Percentiles rank a stretch among this genome's conserved stretches.
phyloP scores from a whole-genome alignment of 1,140 invertebrate species.

The Cotesia chilonis region DNA sequence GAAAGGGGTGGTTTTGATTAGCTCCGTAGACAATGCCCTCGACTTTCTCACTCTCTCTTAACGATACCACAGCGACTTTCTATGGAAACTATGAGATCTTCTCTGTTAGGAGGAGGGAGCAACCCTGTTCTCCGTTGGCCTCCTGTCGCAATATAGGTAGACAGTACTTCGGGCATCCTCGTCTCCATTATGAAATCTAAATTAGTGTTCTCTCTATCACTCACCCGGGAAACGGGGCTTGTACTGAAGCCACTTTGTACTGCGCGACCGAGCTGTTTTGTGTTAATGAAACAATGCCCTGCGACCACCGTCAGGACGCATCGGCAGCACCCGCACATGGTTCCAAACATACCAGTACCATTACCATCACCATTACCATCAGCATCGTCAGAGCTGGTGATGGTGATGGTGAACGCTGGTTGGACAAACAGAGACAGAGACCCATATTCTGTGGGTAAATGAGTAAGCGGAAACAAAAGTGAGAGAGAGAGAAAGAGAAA shows the following conservation, averaged over 20 bases:
- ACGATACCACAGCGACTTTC: constrained; percentile 56
- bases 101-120: not conserved
- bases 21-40: constrained; percentile 65
- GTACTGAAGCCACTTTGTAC: constrained; percentile 61
- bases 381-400: not conserved
- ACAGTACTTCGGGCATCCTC: constrained; percentile 23
- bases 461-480: not conserved
- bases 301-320: constrained; percentile 47
- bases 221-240: constrained; percentile 52
- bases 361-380: too few relatives aligned
- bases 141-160: constrained; percentile 31
- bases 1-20: constrained; percentile 66
- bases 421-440: not conserved
- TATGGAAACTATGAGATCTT: constrained; percentile 38
- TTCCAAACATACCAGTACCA: not conserved
- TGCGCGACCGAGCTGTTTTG: constrained; percentile 61
- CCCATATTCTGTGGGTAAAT: too few relatives aligned
- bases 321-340: constrained; percentile 10
- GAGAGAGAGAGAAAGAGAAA: too few relatives aligned
- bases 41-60: constrained; percentile 45
- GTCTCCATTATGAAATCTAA: constrained; percentile 7
- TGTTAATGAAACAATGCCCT: constrained; percentile 62
- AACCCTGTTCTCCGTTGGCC: not conserved
- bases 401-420: not conserved
- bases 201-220: constrained; percentile 35